Evolutionary conservation across 2,113 vertebrate species (phyloP).

Genomic region (Peromyscus leucopus): DNA sequence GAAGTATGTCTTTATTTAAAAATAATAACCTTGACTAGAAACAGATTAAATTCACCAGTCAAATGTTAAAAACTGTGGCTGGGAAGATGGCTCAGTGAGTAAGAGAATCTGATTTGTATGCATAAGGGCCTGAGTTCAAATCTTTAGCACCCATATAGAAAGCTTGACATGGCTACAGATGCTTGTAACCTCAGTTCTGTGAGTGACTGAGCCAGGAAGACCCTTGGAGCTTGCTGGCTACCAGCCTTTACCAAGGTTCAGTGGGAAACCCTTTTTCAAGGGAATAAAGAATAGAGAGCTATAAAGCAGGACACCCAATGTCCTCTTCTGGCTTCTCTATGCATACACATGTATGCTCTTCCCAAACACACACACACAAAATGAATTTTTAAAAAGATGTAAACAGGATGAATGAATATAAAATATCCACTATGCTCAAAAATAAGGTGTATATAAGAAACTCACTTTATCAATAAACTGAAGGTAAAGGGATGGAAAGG

Average conservation of each 20-base stretch:
- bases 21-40: neutral
- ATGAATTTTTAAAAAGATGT: neutral
- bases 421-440: neutral
- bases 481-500: neutral
- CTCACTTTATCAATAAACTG: neutral
- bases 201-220: neutral
- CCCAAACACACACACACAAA: neutral
- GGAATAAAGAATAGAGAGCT: neutral
- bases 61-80: neutral
- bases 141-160: no score
- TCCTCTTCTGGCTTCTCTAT: neutral
- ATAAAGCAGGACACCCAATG: neutral
- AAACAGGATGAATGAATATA: neutral
- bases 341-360: neutral
- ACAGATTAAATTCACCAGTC: neutral
- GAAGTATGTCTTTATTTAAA: neutral
- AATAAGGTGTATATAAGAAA: neutral
- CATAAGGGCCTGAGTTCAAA: neutral
- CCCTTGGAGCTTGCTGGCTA: neutral
- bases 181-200: neutral
- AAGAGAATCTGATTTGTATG: neutral
- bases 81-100: neutral
- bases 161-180: neutral
- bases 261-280: neutral
- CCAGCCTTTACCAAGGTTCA: neutral